phyloP scores from a whole-genome alignment of 1,140 invertebrate genomes.

The Aradophagus sp. region DNA sequence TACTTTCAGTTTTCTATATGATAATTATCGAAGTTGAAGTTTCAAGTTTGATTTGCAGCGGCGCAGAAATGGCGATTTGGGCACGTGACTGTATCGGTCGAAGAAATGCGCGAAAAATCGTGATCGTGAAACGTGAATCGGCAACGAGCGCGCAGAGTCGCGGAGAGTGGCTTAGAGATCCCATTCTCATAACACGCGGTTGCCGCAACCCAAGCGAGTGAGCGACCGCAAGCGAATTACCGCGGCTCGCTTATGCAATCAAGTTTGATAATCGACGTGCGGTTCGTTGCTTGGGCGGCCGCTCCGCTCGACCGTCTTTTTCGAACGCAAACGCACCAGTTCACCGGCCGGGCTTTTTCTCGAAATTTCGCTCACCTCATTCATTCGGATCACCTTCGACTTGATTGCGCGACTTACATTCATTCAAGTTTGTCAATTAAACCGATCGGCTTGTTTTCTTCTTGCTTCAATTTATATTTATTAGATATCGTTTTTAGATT shows the following conservation, averaged over 20 bases:
- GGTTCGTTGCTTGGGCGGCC: constrained; percentile 44
- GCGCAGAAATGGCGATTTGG: too few relatives aligned
- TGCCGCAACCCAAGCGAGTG: constrained; percentile 57
- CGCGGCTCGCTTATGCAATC: constrained; percentile 61
- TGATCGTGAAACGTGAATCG: constrained; percentile 33
- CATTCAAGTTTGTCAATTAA: too few relatives aligned
- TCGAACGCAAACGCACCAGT: constrained; percentile 4
- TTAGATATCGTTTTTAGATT: too few relatives aligned
- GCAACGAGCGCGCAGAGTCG: constrained; percentile 7
- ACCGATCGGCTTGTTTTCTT: too few relatives aligned
- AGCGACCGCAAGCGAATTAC: constrained; percentile 60
- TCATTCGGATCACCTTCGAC: too few relatives aligned
- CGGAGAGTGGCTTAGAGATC: constrained; percentile 51
- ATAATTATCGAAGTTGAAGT: too few relatives aligned
- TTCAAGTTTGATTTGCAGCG: too few relatives aligned
- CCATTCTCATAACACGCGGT: constrained; percentile 56
- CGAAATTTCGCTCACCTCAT: too few relatives aligned
- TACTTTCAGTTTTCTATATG: too few relatives aligned
- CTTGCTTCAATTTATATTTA: too few relatives aligned
- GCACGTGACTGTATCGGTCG: too few relatives aligned
- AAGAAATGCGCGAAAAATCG: constrained; percentile 42
- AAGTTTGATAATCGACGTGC: constrained; percentile 64
- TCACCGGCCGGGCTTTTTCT: constrained; percentile 7
- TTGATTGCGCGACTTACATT: too few relatives aligned
- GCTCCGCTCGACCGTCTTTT: constrained; percentile 20